phyloP scores from a whole-genome alignment of 2,888 invertebrate genomes.

The Pecten maximus region DNA sequence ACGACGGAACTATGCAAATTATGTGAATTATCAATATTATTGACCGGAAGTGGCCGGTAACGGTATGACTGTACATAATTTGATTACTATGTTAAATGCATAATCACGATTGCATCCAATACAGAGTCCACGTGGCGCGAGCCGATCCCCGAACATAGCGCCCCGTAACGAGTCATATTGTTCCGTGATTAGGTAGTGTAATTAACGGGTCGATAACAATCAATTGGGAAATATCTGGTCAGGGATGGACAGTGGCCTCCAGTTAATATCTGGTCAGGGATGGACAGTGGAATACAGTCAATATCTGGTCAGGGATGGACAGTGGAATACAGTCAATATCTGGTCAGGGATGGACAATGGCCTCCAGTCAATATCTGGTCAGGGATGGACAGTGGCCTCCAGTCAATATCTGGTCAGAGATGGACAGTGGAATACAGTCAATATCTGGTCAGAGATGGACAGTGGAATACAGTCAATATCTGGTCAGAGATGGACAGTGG shows the following conservation, averaged over 20 bases:
- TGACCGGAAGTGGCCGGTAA: slow-evolving; percentile 1
- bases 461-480: no score
- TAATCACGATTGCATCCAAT: background rate
- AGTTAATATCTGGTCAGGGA: background rate
- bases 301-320: no score
- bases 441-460: no score
- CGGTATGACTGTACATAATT: slow-evolving; percentile 12
- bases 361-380: no score
- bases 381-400: no score
- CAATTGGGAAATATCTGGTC: background rate
- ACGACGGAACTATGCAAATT: background rate
- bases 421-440: no score
- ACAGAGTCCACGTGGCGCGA: background rate
- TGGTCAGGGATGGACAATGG: no score
- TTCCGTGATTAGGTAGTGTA: background rate
- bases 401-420: no score
- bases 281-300: background rate
- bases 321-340: no score
- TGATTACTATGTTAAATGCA: background rate
- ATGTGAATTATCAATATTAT: slow-evolving; percentile 26
- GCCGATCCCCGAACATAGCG: slow-evolving; percentile 12
- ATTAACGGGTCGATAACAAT: background rate
- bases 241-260: background rate
- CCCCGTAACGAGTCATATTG: background rate
- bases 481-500: no score